Evolutionary conservation across 2,888 invertebrate genomes (phyloP), one percentile per base, ranked within the genome.

Genomic region (Melanotus villosus): DNA sequence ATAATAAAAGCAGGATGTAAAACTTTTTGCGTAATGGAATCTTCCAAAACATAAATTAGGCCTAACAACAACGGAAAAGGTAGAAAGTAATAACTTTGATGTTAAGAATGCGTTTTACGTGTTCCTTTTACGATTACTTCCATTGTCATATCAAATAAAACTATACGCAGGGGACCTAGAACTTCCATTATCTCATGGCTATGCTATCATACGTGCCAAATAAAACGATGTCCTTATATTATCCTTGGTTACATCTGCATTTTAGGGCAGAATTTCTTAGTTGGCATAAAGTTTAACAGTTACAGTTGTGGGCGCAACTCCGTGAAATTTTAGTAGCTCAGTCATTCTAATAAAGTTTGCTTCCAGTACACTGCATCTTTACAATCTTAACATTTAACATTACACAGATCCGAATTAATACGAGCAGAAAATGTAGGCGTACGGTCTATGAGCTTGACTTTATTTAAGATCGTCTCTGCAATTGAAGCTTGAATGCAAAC

Each of bases 231-330:
- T 36, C 19, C 36, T 36, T 36, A 21, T 38, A 56, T 21, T 23
- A 23, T 32, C 52, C 38, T 56, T 38, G 21, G 36, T 38, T 36
- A 36, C 32, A 30, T 59, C 41, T 59, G 19, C 45, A 45, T 45
- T 12, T 56, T 9, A 12, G 56, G 41, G 14, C 38, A 56, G 21
- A 38, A 45, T 45, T 45, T 10, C 16, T 45, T 45, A 45, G 41
- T 16, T 19, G 43, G 32, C 56, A 21, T 14, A 56, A n/a, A 56
- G 56, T 56, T 56, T 23, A 36, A 21, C 56, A 56, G 56, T 56
- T 56, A 56, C 38, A 56, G 19, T 56, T 56, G 56, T 38, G 34
- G 18, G 56, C 56, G 32, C 9, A 32, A 36, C 38, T 12, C 56
- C 36, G 23, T 38, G 23, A 56, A 56, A 56, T 56, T 56, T 56